These are phyloP conservation scores for Thymelicus acteon DNA, from an alignment of 2,888 invertebrate species.

Conservation along the genomic window DNA sequence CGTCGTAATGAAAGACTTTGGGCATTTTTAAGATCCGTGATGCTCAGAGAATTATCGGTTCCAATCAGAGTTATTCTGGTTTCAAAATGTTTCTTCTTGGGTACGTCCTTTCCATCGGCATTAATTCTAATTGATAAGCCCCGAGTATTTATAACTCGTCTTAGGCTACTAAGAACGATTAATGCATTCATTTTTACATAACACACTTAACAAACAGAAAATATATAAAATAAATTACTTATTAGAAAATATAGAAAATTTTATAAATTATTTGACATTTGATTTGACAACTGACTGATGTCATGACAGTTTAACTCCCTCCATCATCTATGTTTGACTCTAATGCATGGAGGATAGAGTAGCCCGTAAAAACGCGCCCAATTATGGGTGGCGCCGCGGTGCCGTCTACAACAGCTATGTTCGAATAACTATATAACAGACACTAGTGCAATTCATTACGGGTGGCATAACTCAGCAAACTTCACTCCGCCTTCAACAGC, in stretches of 20 bases:
- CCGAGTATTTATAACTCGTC: constrained; percentile 58
- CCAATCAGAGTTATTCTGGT: constrained; percentile 87
- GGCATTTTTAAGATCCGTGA: constrained; percentile 88
- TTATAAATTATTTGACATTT: too few relatives aligned
- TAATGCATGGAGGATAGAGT: too few relatives aligned
- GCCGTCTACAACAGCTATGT: too few relatives aligned
- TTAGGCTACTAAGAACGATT: constrained; percentile 51
- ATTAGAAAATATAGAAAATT: background rate
- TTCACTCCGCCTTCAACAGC: too few relatives aligned
- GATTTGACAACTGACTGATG: too few relatives aligned
- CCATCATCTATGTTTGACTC: too few relatives aligned
- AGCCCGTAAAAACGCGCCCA: too few relatives aligned
- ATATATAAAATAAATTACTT: background rate
- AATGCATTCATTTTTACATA: constrained; percentile 59
- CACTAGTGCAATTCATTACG: too few relatives aligned
- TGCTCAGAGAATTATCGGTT: constrained; percentile 82
- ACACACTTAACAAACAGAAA: constrained; percentile 1
- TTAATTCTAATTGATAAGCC: constrained; percentile 60
- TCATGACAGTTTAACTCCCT: too few relatives aligned
- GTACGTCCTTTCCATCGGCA: constrained; percentile 76
- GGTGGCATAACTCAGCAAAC: too few relatives aligned
- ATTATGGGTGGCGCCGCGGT: too few relatives aligned
- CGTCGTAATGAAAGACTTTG: constrained; percentile 87
- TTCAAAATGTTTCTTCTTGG: constrained; percentile 65
- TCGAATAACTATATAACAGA: too few relatives aligned